Evolutionary conservation across 1,140 invertebrate genomes (phyloP).

Genomic region (Triops longicaudatus): DNA sequence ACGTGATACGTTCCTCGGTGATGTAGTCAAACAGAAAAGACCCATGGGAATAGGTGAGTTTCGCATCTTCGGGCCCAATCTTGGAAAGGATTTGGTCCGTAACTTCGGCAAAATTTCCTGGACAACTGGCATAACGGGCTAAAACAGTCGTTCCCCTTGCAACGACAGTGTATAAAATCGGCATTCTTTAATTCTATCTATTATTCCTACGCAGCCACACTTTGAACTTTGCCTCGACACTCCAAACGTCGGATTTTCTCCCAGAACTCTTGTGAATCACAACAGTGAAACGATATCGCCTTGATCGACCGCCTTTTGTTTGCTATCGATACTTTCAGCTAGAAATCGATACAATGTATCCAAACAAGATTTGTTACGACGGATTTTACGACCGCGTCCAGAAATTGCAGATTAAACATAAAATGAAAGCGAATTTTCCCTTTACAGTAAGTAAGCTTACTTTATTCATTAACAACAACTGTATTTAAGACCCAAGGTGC

Average conservation of each 20-base stretch:
- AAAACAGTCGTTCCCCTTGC: constrained; percentile 76
- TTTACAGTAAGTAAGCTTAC: no score
- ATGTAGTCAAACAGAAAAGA: constrained; percentile 89
- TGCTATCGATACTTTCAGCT: no score
- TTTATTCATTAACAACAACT: no score
- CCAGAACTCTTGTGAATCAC: neutral
- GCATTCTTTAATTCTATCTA: constrained; percentile 49
- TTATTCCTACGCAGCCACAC: neutral
- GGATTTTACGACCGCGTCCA: no score
- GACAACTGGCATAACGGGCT: constrained; percentile 79
- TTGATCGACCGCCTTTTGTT: no score
- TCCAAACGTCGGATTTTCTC: neutral
- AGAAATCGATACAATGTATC: no score
- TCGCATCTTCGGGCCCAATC: constrained; percentile 74
- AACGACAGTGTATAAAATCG: constrained; percentile 79
- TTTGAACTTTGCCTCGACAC: neutral
- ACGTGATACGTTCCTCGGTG: constrained; percentile 74
- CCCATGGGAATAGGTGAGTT: constrained; percentile 84
- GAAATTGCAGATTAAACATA: no score
- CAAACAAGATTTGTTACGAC: no score
- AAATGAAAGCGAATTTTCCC: no score
- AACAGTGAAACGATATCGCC: no score
- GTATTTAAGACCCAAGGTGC: no score
- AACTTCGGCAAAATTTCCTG: constrained; percentile 88
- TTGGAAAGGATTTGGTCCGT: constrained; percentile 80